These are phyloP conservation scores for Lytechinus variegatus DNA, from an alignment of 35 echinoderm and acorn worm genomes.

Conservation along the genomic window DNA sequence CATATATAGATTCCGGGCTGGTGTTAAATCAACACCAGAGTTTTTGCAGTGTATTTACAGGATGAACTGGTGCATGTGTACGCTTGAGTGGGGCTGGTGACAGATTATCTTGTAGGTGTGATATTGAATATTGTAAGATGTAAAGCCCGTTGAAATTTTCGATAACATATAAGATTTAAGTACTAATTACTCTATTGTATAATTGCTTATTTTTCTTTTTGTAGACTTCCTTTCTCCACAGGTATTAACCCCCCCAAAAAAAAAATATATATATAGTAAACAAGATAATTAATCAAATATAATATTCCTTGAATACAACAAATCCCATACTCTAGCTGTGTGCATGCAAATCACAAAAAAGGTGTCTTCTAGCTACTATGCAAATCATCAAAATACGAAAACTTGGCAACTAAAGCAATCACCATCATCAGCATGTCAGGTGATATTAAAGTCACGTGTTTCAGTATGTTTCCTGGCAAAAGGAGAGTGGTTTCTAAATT, in stretches of 20 bases:
- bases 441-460: background rate
- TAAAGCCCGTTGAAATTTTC: too few species aligned
- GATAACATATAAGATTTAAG: too few species aligned
- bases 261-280: too few species aligned
- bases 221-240: background rate
- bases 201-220: too few species aligned
- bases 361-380: background rate
- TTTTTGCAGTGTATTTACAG: too few species aligned
- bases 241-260: background rate
- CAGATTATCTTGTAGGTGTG: too few species aligned
- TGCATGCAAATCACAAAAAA: background rate
- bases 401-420: background rate
- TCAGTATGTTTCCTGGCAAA: background rate
- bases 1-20: too few species aligned
- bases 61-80: too few species aligned
- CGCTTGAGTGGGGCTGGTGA: too few species aligned
- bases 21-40: too few species aligned
- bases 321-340: background rate
- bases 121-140: too few species aligned
- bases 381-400: background rate
- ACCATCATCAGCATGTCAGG: background rate
- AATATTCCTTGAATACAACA: background rate
- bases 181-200: too few species aligned
- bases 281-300: background rate
- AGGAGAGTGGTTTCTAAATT: background rate